Evolutionary conservation across 2,888 invertebrate genomes (phyloP).

Genomic region (Ischnus inquisitorius): DNA sequence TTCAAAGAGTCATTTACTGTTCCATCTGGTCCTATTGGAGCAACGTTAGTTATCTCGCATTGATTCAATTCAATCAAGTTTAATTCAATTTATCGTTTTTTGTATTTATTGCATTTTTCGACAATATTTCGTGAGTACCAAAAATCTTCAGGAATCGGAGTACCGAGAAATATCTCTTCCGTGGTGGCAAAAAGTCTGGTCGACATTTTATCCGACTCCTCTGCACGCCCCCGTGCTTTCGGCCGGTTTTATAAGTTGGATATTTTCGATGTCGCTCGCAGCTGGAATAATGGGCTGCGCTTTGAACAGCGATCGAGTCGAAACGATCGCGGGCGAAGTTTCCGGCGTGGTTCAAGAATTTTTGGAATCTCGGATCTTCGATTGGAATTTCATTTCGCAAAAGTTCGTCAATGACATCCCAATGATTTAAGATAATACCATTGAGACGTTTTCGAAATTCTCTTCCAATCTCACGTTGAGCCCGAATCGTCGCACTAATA

Average conservation of each 20-base stretch:
- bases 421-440: not conserved
- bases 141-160: slow-evolving; percentile 75
- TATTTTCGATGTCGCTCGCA: slow-evolving; percentile 78
- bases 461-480: not conserved
- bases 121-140: slow-evolving; percentile 19
- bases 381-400: slow-evolving; percentile 48
- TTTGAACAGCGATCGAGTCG: slow-evolving; percentile 50
- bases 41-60: slow-evolving; percentile 76
- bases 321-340: slow-evolving; percentile 40
- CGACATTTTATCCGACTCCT: slow-evolving; percentile 78
- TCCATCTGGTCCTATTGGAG: slow-evolving; percentile 80
- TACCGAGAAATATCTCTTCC: slow-evolving; percentile 74
- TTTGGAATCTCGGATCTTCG: slow-evolving; percentile 51
- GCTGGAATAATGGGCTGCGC: slow-evolving; percentile 70
- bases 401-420: slow-evolving; percentile 34
- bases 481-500: too few relatives aligned
- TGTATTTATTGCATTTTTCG: slow-evolving; percentile 2
- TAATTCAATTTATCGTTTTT: not conserved
- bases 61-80: too few relatives aligned
- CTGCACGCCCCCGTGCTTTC: slow-evolving; percentile 77
- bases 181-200: slow-evolving; percentile 83
- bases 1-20: slow-evolving; percentile 81
- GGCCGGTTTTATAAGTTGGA: slow-evolving; percentile 81
- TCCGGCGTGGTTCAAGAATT: slow-evolving; percentile 52
- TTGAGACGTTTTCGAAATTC: not conserved